A percentile compares a stretch with the other conserved stretches of the same genome.
Conservation (phyloP, 2,888 invertebrate species). For the Volucella bombylans region DNA sequence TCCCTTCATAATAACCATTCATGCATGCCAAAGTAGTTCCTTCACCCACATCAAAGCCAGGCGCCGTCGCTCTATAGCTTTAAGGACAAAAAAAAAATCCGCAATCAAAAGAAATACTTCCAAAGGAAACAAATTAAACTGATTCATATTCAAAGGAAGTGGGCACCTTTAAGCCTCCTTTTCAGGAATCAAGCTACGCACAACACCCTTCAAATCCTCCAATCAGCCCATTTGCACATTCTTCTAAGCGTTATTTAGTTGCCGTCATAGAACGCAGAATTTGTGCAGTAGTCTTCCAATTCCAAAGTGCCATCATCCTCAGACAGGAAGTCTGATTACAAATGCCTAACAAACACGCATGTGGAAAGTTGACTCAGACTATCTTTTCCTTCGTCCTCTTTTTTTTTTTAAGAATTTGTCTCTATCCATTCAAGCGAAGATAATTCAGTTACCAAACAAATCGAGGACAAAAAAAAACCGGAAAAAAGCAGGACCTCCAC, state of each 20-base stretch:
- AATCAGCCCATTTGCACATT: constrained; percentile 9
- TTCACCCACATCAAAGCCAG: no score
- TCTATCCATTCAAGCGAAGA: constrained; percentile 26
- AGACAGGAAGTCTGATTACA: constrained; percentile 41
- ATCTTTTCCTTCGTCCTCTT: background rate
- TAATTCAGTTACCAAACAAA: constrained; percentile 41
- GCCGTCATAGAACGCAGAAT: background rate
- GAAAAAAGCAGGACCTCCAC: constrained; percentile 2
- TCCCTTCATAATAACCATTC: no score
- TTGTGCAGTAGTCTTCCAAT: constrained; percentile 9
- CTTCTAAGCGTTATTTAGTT: background rate
- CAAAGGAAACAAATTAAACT: no score
- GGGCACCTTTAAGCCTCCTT: no score
- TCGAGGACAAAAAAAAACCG: constrained; percentile 12
- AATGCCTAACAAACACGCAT: constrained; percentile 32
- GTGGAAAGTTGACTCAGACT: background rate
- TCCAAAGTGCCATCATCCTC: constrained; percentile 15
- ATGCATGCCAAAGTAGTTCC: no score
- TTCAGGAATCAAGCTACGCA: background rate
- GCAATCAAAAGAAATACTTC: no score
- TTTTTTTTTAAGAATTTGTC: constrained; percentile 23
- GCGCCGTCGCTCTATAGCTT: no score
- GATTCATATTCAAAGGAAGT: no score
- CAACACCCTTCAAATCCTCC: constrained; percentile 1
- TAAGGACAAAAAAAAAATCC: no score